Evolutionary conservation across 2,797 vertebrate genomes (phyloP).

Genomic region (Chelonia mydas): DNA sequence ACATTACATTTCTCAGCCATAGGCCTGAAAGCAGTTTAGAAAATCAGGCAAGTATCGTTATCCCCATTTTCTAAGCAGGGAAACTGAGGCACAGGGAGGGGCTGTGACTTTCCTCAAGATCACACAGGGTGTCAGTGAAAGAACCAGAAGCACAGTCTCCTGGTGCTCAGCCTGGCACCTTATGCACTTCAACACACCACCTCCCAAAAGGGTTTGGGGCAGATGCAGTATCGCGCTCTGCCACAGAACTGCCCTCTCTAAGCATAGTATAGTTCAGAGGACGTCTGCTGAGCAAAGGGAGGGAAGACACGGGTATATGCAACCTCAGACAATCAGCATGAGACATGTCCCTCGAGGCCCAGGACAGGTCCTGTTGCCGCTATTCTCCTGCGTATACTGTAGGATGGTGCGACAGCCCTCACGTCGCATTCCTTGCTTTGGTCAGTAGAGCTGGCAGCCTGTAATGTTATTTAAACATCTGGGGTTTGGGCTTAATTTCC

Average conservation of each 20-base stretch:
- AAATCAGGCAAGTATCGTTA: not conserved
- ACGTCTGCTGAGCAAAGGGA: not conserved
- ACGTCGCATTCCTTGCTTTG: not conserved
- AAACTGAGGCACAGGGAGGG: not conserved
- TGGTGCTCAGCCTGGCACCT: not conserved
- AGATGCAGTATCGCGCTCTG: not conserved
- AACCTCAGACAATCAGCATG: not conserved
- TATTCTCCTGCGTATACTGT: not conserved
- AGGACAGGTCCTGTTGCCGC: no score
- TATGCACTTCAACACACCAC: not conserved
- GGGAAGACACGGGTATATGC: no score
- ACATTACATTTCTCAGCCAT: not conserved
- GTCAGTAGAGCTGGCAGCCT: not conserved
- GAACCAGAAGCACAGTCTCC: not conserved
- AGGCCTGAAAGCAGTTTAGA: not conserved
- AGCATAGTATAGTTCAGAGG: not conserved
- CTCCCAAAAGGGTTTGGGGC: not conserved
- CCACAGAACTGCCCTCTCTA: not conserved
- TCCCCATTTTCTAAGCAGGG: not conserved
- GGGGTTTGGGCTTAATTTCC: not conserved
- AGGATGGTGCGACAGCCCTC: not conserved
- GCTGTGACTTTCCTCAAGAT: not conserved
- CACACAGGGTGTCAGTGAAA: not conserved
- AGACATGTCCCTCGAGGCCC: not conserved
- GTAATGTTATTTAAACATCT: slow-evolving; percentile 25